phyloP scores from a whole-genome alignment of 2,113 vertebrate genomes.

The Crotophaga sulcirostris region DNA sequence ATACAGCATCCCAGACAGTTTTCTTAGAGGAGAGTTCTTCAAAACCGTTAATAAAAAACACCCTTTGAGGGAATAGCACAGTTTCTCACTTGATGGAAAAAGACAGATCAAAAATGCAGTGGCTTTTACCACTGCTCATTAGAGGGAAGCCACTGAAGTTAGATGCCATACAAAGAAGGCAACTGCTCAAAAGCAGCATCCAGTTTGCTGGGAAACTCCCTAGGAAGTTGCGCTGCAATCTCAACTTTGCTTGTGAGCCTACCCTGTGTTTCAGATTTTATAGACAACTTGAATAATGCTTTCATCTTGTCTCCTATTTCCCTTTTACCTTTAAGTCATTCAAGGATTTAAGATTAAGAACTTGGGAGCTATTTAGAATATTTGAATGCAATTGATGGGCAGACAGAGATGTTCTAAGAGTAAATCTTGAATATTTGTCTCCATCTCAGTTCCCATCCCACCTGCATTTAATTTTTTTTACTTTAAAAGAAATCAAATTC shows the following conservation, averaged over 20 bases:
- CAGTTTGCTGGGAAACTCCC: background rate
- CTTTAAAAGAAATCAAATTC: background rate
- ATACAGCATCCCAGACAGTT: background rate
- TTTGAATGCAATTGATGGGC: background rate
- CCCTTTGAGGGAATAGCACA: background rate
- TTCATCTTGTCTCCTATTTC: background rate
- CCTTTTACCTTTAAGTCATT: background rate
- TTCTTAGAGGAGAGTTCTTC: background rate
- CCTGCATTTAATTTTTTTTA: background rate
- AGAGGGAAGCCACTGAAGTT: background rate
- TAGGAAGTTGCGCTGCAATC: background rate
- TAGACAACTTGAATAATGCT: background rate
- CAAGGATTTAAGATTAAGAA: conserved; percentile 32
- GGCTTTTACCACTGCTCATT: background rate
- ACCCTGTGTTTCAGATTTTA: background rate
- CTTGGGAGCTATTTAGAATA: background rate
- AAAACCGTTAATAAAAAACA: background rate
- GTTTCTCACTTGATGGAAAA: background rate
- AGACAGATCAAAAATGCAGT: background rate
- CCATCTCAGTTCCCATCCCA: background rate
- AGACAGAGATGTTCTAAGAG: background rate
- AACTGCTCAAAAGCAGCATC: conserved; percentile 1
- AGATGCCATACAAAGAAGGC: background rate
- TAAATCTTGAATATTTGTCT: conserved; percentile 6
- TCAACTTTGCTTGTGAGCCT: background rate